These are phyloP conservation scores for Gymnocheta viridis DNA, from an alignment of 2,888 invertebrate genomes.

Conservation along the genomic window DNA sequence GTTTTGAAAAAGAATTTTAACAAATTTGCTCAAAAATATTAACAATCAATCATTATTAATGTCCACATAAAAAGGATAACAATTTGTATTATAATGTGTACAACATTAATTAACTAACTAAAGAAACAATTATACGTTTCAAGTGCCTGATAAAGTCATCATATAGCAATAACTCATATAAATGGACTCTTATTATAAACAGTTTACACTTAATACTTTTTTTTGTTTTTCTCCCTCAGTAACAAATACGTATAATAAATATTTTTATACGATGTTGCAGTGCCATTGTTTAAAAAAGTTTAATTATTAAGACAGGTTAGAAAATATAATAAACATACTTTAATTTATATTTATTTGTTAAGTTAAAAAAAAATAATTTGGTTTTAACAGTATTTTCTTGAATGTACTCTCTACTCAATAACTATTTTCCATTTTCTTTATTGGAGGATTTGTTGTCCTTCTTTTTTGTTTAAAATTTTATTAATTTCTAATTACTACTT, in stretches of 20 bases:
- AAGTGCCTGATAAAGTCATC: constrained; percentile 64
- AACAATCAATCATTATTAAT: constrained; percentile 29
- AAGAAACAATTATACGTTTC: constrained; percentile 61
- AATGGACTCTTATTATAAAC: constrained; percentile 43
- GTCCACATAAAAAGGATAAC: not conserved
- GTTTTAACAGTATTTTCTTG: constrained; percentile 61
- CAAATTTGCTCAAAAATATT: constrained; percentile 55
- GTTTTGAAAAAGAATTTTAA: not conserved
- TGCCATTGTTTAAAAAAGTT: constrained; percentile 64
- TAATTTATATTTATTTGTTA: constrained; percentile 35
- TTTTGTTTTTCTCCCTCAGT: not conserved
- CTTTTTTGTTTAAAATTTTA: not conserved
- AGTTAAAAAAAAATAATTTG: constrained; percentile 27
- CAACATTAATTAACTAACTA: constrained; percentile 11
- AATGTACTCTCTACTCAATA: not conserved
- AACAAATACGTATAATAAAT: constrained; percentile 35
- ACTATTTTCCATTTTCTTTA: constrained; percentile 15
- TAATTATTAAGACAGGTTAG: constrained; percentile 41
- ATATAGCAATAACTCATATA: constrained; percentile 61
- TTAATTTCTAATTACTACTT: constrained; percentile 4
- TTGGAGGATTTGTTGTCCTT: constrained; percentile 30
- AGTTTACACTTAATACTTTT: constrained; percentile 13
- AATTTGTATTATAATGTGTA: constrained; percentile 45
- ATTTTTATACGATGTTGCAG: constrained; percentile 68
- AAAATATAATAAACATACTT: not conserved